Conservation (phyloP, 2,113 vertebrate genomes). For the Sapajus apella region DNA sequence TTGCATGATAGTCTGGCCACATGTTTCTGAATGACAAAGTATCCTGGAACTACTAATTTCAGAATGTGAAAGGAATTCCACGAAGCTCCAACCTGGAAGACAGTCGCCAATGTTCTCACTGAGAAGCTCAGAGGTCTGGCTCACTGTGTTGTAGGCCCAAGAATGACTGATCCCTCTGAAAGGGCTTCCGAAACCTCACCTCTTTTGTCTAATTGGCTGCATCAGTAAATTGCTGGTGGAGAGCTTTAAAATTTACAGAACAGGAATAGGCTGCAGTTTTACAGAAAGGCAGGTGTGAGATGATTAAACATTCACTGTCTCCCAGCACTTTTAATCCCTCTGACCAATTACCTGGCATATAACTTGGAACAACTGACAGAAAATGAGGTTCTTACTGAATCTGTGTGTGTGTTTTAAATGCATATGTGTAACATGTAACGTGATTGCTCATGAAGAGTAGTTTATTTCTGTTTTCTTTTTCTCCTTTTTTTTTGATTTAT, state of each 20-base stretch:
- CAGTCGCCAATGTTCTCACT: constrained; percentile 26
- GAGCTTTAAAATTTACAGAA: constrained; percentile 77
- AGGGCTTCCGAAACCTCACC: constrained; percentile 70
- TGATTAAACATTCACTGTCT: constrained; percentile 77
- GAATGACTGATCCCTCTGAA: constrained; percentile 29
- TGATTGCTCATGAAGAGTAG: background rate
- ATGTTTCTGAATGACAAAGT: background rate
- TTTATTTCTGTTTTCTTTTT: background rate
- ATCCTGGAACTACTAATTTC: constrained; percentile 46
- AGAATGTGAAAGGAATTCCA: constrained; percentile 53
- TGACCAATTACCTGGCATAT: constrained; percentile 81
- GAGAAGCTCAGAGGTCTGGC: constrained; percentile 42
- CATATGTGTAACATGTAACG: background rate
- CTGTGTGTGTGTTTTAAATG: background rate
- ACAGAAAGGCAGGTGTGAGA: constrained; percentile 82
- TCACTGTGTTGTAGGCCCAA: constrained; percentile 35
- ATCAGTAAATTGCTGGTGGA: constrained; percentile 73
- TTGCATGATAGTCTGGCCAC: background rate
- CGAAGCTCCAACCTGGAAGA: constrained; percentile 55
- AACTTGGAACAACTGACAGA: constrained; percentile 71
- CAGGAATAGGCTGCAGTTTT: constrained; percentile 77
- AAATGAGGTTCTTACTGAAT: background rate
- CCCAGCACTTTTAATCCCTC: constrained; percentile 78
- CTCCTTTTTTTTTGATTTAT: background rate
- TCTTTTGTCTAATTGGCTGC: constrained; percentile 83